Evolutionary conservation across 2,888 invertebrate species (phyloP).

Genomic region (Tiphia femorata): DNA sequence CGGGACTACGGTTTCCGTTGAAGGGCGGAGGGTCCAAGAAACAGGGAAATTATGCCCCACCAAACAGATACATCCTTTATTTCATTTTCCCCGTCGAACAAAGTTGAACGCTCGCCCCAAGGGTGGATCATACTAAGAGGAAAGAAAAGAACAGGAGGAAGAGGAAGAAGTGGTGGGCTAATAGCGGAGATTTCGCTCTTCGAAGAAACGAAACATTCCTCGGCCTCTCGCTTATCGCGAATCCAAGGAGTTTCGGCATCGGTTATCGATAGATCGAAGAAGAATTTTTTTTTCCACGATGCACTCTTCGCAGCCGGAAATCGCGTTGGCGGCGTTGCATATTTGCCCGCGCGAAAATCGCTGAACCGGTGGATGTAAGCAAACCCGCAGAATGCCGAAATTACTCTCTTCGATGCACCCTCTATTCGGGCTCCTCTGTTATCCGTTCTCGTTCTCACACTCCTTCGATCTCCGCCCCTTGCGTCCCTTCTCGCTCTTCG

Average conservation of each 20-base stretch:
- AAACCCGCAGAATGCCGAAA: conserved; percentile 67
- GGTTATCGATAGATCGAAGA: too few species aligned
- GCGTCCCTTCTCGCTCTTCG: conserved; percentile 24
- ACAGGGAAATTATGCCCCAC: conserved; percentile 51
- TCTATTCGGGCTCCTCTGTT: conserved; percentile 54
- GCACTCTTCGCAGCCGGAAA: too few species aligned
- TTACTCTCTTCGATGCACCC: conserved; percentile 65
- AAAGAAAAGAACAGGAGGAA: conserved; percentile 14
- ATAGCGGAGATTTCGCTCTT: too few species aligned
- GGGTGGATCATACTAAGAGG: neutral
- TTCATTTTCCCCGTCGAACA: conserved; percentile 38
- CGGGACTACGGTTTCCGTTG: conserved; percentile 13
- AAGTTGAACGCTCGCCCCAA: conserved; percentile 20
- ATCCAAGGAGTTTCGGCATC: too few species aligned
- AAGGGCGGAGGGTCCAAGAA: conserved; percentile 43
- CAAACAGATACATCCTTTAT: conserved; percentile 54
- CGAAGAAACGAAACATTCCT: too few species aligned
- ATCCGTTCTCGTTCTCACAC: conserved; percentile 50
- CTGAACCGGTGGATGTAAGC: conserved; percentile 62
- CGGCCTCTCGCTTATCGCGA: too few species aligned
- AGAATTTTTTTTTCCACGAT: too few species aligned
- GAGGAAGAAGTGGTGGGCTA: conserved; percentile 3
- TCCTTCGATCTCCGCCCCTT: conserved; percentile 23
- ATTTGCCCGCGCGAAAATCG: conserved; percentile 46
- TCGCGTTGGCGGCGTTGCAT: conserved; percentile 29